phyloP scores from a whole-genome alignment of 2,797 vertebrate genomes.

The Enteromius paludinosus region DNA sequence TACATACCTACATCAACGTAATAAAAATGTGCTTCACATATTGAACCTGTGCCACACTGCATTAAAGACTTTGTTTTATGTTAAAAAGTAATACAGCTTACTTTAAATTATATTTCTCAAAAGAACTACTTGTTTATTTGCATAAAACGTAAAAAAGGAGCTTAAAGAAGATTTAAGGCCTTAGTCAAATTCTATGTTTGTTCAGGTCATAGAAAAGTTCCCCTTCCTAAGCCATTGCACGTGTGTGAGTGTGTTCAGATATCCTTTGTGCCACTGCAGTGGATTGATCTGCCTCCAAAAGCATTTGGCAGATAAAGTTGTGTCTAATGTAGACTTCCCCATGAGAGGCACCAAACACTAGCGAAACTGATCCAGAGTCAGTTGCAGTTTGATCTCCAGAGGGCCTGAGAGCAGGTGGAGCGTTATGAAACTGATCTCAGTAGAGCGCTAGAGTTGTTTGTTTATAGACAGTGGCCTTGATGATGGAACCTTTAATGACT shows the following conservation, averaged over 20 bases:
- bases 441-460: constrained; percentile 41
- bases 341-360: constrained; percentile 20
- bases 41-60: too few relatives aligned
- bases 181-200: not conserved
- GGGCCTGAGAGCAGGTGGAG: constrained; percentile 31
- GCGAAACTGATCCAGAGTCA: constrained; percentile 39
- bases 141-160: not conserved
- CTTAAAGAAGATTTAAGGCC: not conserved
- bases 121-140: not conserved
- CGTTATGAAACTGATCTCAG: constrained; percentile 35
- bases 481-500: constrained; percentile 39
- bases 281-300: constrained; percentile 43
- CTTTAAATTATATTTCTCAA: not conserved
- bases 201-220: not conserved
- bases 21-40: too few relatives aligned
- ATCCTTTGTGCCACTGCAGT: constrained; percentile 22
- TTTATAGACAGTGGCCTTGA: constrained; percentile 37
- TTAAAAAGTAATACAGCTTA: not conserved
- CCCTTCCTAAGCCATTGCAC: not conserved
- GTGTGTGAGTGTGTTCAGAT: not conserved
- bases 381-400: constrained; percentile 37
- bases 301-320: constrained; percentile 41
- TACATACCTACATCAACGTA: too few relatives aligned
- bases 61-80: too few relatives aligned
- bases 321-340: constrained; percentile 36